Evolutionary conservation across 2,888 invertebrate genomes (phyloP), one percentile per base, ranked within the genome.

Genomic region (Dasypolia templi): DNA sequence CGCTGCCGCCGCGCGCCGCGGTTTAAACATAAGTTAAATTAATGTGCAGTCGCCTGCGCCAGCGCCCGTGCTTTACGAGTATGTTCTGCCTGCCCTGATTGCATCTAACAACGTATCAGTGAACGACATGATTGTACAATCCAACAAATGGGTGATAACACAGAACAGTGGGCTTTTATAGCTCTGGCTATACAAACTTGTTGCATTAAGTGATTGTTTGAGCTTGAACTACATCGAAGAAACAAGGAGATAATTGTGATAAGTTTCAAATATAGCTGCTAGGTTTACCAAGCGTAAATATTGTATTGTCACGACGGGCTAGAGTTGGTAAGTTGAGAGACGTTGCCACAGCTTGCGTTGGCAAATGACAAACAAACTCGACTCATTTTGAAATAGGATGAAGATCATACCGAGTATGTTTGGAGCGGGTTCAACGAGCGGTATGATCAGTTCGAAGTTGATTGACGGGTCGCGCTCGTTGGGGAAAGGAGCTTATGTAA

Each of bases 401-500:
- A 75, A 66, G 66, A 79, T 75, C 55, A 64, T 66, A 75, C 70
- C 66, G 53, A 44, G 70, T 63, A 44, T 72, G 74, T 75, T 74
- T 65, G 72, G 66, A 79, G 55, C 72, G 66, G 67, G 79, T 82
- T 76, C 81, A 59, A 35, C 65, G 59, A 58, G 71, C 61, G 86
- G 82, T 86, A 82, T 74, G 46, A 86, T 86, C 84, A 19, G 73
- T 51, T 73, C 53, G 49, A 62, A 72, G 51, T 72, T 90, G 92
- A 92, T 88, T 91, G 92, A 92, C 90, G 86, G 87, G 86, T 84
- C 77, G 77, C 81, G 83, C 83, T 84, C 87, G 86, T 87, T 86
- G 83, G 92, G 90, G 92, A 93, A 93, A 92, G 92, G 92, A 56
- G 79, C 73, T 93, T 92, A 89, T 88, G 85, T 88, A 93, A 93